phyloP scores from a whole-genome alignment of 2,113 vertebrate genomes.

The Verasper variegatus region DNA sequence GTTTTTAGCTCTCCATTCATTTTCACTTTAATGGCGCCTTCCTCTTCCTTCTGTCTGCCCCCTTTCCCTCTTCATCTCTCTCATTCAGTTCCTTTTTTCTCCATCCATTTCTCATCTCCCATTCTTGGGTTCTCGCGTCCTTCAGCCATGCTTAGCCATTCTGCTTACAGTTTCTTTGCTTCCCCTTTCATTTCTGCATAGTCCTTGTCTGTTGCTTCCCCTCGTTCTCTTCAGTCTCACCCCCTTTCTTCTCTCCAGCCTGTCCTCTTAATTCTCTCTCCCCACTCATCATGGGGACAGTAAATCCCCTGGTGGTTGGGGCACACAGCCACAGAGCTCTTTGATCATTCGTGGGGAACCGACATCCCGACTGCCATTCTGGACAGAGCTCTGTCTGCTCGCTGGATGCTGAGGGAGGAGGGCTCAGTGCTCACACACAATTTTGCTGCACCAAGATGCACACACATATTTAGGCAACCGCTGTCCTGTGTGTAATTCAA shows the following conservation, averaged over 20 bases:
- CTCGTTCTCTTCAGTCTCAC: slow-evolving; percentile 58
- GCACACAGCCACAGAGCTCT: slow-evolving; percentile 66
- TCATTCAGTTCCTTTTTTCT: slow-evolving; percentile 32
- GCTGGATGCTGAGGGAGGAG: slow-evolving; percentile 42
- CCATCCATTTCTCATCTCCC: slow-evolving; percentile 53
- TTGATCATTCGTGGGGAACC: slow-evolving; percentile 71
- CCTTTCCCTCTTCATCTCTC: slow-evolving; percentile 51
- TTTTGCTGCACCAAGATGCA: slow-evolving; percentile 17
- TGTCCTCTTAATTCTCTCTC: slow-evolving; percentile 64
- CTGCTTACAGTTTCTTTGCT: slow-evolving; percentile 50
- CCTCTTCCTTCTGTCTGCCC: slow-evolving; percentile 30
- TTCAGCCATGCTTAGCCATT: slow-evolving; percentile 70
- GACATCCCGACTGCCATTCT: slow-evolving; percentile 63
- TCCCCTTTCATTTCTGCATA: slow-evolving; percentile 60
- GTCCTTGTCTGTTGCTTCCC: slow-evolving; percentile 54
- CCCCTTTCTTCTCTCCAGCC: slow-evolving; percentile 58
- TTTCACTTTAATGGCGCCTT: slow-evolving; percentile 66
- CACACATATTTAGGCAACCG: slow-evolving; percentile 11
- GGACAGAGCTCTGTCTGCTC: slow-evolving; percentile 61
- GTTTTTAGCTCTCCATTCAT: slow-evolving; percentile 64
- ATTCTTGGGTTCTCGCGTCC: slow-evolving; percentile 50
- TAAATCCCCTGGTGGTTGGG: slow-evolving; percentile 72
- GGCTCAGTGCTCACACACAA: slow-evolving; percentile 17
- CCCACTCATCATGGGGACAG: slow-evolving; percentile 69
- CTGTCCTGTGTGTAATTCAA: slow-evolving; percentile 48